Percentiles rank a stretch among this genome's conserved stretches.
Conservation (phyloP, 64 coral and sea anemone species). For the Porites australiensis region DNA sequence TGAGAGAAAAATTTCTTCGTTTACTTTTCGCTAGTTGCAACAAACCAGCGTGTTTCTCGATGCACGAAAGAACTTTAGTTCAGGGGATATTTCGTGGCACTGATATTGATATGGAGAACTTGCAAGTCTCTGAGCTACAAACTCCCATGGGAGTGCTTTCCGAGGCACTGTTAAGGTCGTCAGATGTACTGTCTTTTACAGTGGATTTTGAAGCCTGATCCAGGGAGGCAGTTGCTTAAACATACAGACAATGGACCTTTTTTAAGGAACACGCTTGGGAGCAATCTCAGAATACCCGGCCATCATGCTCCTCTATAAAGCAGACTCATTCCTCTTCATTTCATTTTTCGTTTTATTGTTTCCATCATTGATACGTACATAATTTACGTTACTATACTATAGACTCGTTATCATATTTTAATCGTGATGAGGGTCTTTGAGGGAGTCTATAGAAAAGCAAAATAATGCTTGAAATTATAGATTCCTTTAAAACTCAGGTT, state of each 20-base stretch:
- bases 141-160: conserved; percentile 89
- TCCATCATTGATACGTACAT: too few species aligned
- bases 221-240: background rate
- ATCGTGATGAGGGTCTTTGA: too few species aligned
- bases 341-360: too few species aligned
- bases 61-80: conserved; percentile 90
- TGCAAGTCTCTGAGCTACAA: conserved; percentile 88
- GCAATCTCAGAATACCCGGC: too few species aligned
- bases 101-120: conserved; percentile 86
- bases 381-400: too few species aligned
- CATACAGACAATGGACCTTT: background rate
- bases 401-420: too few species aligned
- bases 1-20: conserved; percentile 79
- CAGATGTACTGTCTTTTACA: conserved; percentile 86
- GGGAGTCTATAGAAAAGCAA: too few species aligned
- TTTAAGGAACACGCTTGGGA: too few species aligned
- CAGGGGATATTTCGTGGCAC: conserved; percentile 81
- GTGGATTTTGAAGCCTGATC: conserved; percentile 31
- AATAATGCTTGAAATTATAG: too few species aligned
- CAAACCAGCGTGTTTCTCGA: conserved; percentile 72
- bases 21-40: conserved; percentile 71
- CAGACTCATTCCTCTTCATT: too few species aligned
- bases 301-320: too few species aligned
- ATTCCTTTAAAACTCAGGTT: too few species aligned
- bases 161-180: conserved; percentile 85